A percentile compares a stretch with the other conserved stretches of the same genome.
Evolutionary conservation across 2,888 invertebrate species (phyloP).

Genomic region (Abscondita cerata): DNA sequence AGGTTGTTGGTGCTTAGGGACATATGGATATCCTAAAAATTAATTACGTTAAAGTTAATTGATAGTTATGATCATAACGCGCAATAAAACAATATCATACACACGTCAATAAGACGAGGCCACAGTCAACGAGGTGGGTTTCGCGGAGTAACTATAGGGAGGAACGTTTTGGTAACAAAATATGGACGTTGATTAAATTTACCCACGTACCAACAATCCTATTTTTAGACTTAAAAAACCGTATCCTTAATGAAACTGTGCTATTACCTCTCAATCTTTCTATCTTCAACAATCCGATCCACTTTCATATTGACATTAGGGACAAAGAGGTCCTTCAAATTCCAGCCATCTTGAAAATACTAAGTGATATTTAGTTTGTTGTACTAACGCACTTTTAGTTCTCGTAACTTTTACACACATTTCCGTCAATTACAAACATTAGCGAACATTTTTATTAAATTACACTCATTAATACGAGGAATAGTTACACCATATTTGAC

Average conservation of each 20-base stretch:
- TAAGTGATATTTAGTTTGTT: slow-evolving; percentile 46
- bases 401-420: slow-evolving; percentile 37
- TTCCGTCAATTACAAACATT: slow-evolving; percentile 40
- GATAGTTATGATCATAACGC: slow-evolving; percentile 27
- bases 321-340: slow-evolving; percentile 74
- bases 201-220: background rate
- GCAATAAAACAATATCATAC: slow-evolving; percentile 38
- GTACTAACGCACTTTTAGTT: slow-evolving; percentile 46
- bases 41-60: background rate
- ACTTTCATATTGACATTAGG: slow-evolving; percentile 74
- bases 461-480: slow-evolving; percentile 23
- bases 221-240: background rate
- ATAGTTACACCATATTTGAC: slow-evolving; percentile 53
- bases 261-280: slow-evolving; percentile 69
- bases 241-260: background rate
- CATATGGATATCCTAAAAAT: background rate
- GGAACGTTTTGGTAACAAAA: slow-evolving; percentile 1
- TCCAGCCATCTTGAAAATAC: slow-evolving; percentile 71
- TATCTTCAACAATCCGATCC: slow-evolving; percentile 68
- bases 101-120: slow-evolving; percentile 50
- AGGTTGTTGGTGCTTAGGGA: too few species aligned
- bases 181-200: background rate
- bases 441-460: background rate
- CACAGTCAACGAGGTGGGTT: slow-evolving; percentile 47
- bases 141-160: slow-evolving; percentile 32